Evolutionary conservation across 2,113 vertebrate species (phyloP), one percentile per base, ranked within the genome.

Genomic region (Corythoichthys haematopterus): DNA sequence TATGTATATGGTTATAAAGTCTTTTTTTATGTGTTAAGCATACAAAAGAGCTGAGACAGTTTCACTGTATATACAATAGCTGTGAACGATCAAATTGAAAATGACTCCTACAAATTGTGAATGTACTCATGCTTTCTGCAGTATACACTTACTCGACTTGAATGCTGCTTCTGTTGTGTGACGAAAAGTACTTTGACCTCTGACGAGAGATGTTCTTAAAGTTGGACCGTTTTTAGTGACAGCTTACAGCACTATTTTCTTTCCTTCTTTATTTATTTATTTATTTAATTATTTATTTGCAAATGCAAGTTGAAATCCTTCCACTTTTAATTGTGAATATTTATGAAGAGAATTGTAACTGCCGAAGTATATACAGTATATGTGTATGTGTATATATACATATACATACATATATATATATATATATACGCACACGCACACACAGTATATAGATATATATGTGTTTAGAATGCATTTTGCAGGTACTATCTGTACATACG

Each of bases 1-100:
- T 95, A 92, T 94, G 92, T 93, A 94, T 90, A 94, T 92, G 93
- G 75, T 75, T 87, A 88, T 86, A 92, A 93, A 91, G 91, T 96
- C 93, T 93, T 95, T 98, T 97, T 96, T 94, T 97, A 96, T 95
- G 95, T 97, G 97, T 94, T 95, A 90, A 88, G 90, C 93, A 92
- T 91, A 93, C 87, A 85, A 80, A 77, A 81, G 78, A 85, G 75
- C 79, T 71, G 85, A 85, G 76, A 71, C 88, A 80, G 89, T 92
- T 93, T 91, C 90, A 84, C 89, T 98, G 95, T 98, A 98, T 90
- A 98, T 98, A 98, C 91, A 97, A 98, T 95, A 97, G 92, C 88
- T 93, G 93, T 94, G 94, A 93, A 94, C 95, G 94, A 93, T 69
- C 72, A 64, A 93, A 91, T 93, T 93, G 93, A 92, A 93, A 88